Percentiles rank a stretch among this genome's conserved stretches.
Evolutionary conservation across 2,888 invertebrate genomes (phyloP).

Genomic region (Piscicola geometra): DNA sequence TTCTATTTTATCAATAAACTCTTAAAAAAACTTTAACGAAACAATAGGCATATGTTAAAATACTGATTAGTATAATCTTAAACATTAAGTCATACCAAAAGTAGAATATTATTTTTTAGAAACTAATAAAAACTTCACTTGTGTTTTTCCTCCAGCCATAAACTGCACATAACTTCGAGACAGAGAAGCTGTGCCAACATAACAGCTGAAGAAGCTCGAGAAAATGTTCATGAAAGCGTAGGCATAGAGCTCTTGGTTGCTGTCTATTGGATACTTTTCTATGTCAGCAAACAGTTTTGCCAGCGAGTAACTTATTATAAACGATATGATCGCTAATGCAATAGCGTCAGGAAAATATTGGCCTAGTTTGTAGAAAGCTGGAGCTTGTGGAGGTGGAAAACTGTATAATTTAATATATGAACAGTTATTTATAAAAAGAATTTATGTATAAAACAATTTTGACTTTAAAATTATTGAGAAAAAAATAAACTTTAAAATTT

Average conservation of each 20-base stretch:
- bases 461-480: neutral
- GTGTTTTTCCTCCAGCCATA: constrained; percentile 78
- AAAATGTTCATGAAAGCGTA: constrained; percentile 46
- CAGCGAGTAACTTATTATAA: constrained; percentile 59
- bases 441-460: neutral
- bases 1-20: neutral
- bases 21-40: neutral
- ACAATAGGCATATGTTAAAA: too few species aligned
- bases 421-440: too few species aligned
- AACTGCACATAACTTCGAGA: constrained; percentile 65
- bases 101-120: too few species aligned
- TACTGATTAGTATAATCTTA: too few species aligned
- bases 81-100: too few species aligned
- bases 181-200: constrained; percentile 62
- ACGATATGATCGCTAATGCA: constrained; percentile 58
- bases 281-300: constrained; percentile 58
- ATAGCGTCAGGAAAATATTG: constrained; percentile 61
- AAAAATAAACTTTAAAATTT: constrained; percentile 49
- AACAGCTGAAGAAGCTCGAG: constrained; percentile 18
- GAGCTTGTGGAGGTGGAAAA: constrained; percentile 49
- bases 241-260: constrained; percentile 54
- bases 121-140: too few species aligned
- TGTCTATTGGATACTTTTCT: constrained; percentile 58
- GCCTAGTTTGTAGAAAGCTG: constrained; percentile 62
- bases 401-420: constrained; percentile 43